A percentile compares a stretch with the other conserved stretches of the same genome.
Evolutionary conservation across 1,140 invertebrate species (phyloP).

Genomic region (Drosophila repleta): DNA sequence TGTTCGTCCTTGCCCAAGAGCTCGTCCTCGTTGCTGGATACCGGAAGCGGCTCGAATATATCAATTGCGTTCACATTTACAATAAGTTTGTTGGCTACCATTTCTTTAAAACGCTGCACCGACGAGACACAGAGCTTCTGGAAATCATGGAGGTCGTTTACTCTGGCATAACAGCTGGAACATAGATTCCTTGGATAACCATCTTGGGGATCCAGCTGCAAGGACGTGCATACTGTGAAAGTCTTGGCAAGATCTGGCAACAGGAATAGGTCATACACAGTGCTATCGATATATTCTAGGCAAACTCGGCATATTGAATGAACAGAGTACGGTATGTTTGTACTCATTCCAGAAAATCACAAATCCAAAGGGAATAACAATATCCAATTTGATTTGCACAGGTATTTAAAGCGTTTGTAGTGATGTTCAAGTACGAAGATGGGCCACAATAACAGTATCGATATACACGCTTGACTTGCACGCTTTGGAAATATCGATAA

Average conservation of each 20-base stretch:
- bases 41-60: slow-evolving; percentile 36
- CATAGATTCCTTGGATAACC: slow-evolving; percentile 68
- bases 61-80: slow-evolving; percentile 9
- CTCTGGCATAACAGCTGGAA: slow-evolving; percentile 43
- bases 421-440: slow-evolving; percentile 12
- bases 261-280: slow-evolving; percentile 59
- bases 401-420: slow-evolving; percentile 32
- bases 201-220: slow-evolving; percentile 60
- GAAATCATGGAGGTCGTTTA: slow-evolving; percentile 71
- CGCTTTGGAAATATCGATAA: not conserved
- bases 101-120: slow-evolving; percentile 56
- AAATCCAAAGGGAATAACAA: slow-evolving; percentile 14
- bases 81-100: slow-evolving; percentile 45
- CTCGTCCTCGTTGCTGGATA: slow-evolving; percentile 27
- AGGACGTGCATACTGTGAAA: slow-evolving; percentile 55
- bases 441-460: not conserved
- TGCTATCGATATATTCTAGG: slow-evolving; percentile 48
- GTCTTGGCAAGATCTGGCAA: slow-evolving; percentile 63
- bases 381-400: slow-evolving; percentile 31
- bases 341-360: slow-evolving; percentile 35
- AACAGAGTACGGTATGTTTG: slow-evolving; percentile 31
- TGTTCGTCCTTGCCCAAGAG: slow-evolving; percentile 46
- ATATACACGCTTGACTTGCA: not conserved
- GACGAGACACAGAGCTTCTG: slow-evolving; percentile 57
- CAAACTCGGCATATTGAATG: slow-evolving; percentile 73